Evolutionary conservation across 2,113 vertebrate genomes (phyloP).

Genomic region (Nymphicus hollandicus): DNA sequence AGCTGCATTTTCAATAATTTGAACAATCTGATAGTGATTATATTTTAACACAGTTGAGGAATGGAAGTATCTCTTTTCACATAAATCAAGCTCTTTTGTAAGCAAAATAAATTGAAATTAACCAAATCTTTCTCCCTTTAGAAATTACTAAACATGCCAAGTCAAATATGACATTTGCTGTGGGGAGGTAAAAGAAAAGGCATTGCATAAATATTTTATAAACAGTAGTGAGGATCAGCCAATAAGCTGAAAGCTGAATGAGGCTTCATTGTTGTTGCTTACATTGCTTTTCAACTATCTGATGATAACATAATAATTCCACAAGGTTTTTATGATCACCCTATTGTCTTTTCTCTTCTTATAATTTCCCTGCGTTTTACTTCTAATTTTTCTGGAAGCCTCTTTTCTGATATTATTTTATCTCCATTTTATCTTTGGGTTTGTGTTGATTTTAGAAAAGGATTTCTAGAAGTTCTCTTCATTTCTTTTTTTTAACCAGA

Average conservation of each 20-base stretch:
- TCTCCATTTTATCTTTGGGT: background rate
- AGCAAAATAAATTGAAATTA: background rate
- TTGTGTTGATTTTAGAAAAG: background rate
- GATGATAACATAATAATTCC: background rate
- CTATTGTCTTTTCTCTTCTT: rapidly evolving
- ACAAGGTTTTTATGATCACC: background rate
- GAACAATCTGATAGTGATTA: background rate
- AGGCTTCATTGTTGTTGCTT: background rate
- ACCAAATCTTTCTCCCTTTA: background rate
- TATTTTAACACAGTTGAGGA: background rate
- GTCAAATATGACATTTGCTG: background rate
- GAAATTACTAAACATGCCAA: background rate
- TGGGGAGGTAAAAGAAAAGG: background rate
- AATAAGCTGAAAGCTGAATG: background rate
- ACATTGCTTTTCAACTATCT: background rate
- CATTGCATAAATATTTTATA: background rate
- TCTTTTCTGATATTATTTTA: background rate
- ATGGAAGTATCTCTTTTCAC: rapidly evolving
- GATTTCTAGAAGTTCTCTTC: background rate
- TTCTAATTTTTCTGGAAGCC: background rate
- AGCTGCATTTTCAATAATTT: background rate
- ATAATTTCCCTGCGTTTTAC: background rate
- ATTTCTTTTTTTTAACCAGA: background rate
- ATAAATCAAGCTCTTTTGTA: background rate
- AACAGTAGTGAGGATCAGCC: background rate